Conservation (phyloP, 2,888 invertebrate species). For the Pyrrhosoma nymphula region DNA sequence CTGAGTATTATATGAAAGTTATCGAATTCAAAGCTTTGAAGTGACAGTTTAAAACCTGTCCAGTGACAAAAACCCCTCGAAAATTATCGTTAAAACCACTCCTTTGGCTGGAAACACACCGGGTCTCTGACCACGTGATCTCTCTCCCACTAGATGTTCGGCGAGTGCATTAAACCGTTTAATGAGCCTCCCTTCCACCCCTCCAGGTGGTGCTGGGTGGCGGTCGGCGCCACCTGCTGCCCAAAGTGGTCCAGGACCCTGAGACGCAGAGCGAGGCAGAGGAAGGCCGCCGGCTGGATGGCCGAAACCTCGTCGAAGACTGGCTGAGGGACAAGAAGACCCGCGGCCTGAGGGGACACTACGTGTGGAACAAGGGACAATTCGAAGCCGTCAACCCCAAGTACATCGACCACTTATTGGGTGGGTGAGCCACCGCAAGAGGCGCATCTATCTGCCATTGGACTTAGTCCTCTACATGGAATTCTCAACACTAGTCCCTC, state of each 20-base stretch:
- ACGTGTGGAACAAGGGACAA: conserved; percentile 87
- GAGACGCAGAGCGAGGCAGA: conserved; percentile 82
- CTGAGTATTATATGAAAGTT: no score
- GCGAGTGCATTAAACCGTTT: no score
- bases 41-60: no score
- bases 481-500: no score
- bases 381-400: conserved; percentile 85
- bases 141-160: no score
- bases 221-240: conserved; percentile 87
- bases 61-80: no score
- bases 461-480: no score
- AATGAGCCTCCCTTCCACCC: no score
- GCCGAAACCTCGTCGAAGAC: conserved; percentile 88
- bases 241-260: conserved; percentile 85
- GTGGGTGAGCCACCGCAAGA: conserved; percentile 78
- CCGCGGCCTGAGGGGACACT: conserved; percentile 84
- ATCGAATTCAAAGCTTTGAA: no score
- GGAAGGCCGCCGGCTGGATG: conserved; percentile 87
- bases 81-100: no score
- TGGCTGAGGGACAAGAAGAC: conserved; percentile 88
- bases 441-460: neutral
- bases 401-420: conserved; percentile 86
- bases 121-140: no score
- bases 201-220: conserved; percentile 88
- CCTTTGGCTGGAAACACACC: no score